Evolutionary conservation across 2,797 vertebrate genomes (phyloP).

Genomic region (Carduelis carduelis): DNA sequence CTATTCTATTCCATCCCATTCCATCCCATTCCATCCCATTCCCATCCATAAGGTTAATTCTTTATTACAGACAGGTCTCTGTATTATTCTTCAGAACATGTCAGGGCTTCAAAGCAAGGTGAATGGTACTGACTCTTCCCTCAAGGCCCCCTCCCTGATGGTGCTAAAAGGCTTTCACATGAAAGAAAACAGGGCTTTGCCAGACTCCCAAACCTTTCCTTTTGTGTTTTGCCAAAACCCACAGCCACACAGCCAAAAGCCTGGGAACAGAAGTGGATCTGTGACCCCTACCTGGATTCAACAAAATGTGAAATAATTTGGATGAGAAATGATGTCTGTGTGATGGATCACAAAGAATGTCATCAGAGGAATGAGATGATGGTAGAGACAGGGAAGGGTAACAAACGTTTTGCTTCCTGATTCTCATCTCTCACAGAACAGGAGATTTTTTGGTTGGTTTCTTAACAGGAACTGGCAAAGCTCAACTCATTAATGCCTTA

Average conservation of each 20-base stretch:
- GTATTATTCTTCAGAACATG: neutral
- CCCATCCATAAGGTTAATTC: neutral
- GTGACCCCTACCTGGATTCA: neutral
- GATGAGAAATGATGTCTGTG: neutral
- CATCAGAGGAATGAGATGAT: neutral
- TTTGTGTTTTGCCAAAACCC: neutral
- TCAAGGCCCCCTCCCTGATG: accelerated
- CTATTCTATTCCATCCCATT: neutral
- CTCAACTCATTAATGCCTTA: neutral
- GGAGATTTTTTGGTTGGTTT: neutral
- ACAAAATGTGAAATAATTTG: neutral
- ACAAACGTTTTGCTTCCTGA: neutral
- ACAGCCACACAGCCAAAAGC: neutral
- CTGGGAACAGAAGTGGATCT: neutral
- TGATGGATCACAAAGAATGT: neutral
- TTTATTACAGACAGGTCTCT: neutral
- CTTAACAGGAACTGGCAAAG: neutral
- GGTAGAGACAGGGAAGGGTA: neutral
- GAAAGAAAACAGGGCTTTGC: neutral
- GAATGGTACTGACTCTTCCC: neutral
- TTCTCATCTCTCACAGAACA: neutral
- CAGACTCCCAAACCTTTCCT: neutral
- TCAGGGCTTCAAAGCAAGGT: neutral
- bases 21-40: neutral
- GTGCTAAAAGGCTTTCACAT: neutral